Evolutionary conservation across 2,113 vertebrate species (phyloP).

Genomic region (Cepphus grylle): DNA sequence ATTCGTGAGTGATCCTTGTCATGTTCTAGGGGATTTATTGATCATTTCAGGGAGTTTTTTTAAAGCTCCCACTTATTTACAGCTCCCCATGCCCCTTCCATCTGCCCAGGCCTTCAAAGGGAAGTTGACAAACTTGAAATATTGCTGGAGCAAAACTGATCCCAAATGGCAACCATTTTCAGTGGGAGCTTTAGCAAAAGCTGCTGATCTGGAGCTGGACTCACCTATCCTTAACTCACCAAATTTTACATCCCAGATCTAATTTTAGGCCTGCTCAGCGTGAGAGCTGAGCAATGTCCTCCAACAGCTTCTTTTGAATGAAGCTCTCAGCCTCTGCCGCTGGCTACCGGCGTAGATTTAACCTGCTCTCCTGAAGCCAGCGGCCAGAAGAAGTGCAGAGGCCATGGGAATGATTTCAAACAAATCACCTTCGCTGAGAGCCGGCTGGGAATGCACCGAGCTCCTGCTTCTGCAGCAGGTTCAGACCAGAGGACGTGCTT

Average conservation of each 20-base stretch:
- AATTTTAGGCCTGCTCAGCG: not conserved
- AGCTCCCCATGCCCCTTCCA: not conserved
- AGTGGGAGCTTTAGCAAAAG: not conserved
- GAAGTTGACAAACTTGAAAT: not conserved
- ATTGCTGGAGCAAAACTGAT: not conserved
- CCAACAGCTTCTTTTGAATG: not conserved
- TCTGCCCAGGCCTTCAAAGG: not conserved
- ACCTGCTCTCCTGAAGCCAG: not conserved
- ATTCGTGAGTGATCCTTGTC: not conserved
- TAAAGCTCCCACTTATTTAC: not conserved
- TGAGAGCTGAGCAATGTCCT: not conserved
- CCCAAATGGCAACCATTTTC: not conserved
- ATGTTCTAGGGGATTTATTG: not conserved
- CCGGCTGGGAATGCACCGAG: not conserved
- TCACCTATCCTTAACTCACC: not conserved
- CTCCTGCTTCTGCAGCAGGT: not conserved
- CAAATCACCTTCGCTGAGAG: not conserved
- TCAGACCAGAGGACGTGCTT: not conserved
- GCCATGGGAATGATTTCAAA: not conserved
- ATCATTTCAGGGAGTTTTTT: not conserved
- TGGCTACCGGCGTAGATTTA: not conserved
- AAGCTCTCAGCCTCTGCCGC: not conserved
- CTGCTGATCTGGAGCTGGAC: not conserved
- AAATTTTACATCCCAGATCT: not conserved
- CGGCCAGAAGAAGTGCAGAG: not conserved